Evolutionary conservation across 2,113 vertebrate genomes (phyloP), one percentile per base, ranked within the genome.

Genomic region (Archocentrus centrarchus): DNA sequence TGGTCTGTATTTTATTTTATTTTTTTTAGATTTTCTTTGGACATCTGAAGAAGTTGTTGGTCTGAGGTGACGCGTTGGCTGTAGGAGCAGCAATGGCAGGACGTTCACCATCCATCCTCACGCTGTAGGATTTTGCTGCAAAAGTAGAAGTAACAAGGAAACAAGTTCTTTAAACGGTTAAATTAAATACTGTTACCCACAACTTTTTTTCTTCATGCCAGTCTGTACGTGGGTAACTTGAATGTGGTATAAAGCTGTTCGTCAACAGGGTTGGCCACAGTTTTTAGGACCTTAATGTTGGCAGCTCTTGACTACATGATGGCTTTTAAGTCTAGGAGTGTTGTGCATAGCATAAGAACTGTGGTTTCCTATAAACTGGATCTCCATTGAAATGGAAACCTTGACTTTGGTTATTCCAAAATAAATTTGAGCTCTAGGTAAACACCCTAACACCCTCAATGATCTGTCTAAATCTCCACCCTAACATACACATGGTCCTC

Each of bases 31-130:
- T 93, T 82, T 87, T 94, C 89, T 95, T 93, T 73, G 96, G 95
- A 73, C 98, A 99, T 85, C 96, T 97, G 91, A 98, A 97, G 96
- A 97, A 96, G 87, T 93, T 92, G 47, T 94, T 97, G 85, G 95
- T 95, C 86, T 96, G 96, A 39, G 96, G 93, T 3, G 95, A 82
- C 22, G 77, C 59, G 0, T 95, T 96, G n/a, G 91, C 93, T 0
- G 92, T 32, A 3, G 97, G 94, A 14, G 86, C 37, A 5, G 88
- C 30, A 6, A 96, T 11, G 18, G 88, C 95, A 22, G 94, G 97
- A 90, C 82, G 95, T 75, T 94, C 95, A 1, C 88, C 94, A 1
- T 94, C 94, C 81, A 98, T 75, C 75, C 96, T 95, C 18, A 99
- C 84, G 1, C 94, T 97, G 94, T 98, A 98, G 90, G 97, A 96